Conservation (phyloP, 2,797 vertebrate species). For the Enteromius viviparus region DNA sequence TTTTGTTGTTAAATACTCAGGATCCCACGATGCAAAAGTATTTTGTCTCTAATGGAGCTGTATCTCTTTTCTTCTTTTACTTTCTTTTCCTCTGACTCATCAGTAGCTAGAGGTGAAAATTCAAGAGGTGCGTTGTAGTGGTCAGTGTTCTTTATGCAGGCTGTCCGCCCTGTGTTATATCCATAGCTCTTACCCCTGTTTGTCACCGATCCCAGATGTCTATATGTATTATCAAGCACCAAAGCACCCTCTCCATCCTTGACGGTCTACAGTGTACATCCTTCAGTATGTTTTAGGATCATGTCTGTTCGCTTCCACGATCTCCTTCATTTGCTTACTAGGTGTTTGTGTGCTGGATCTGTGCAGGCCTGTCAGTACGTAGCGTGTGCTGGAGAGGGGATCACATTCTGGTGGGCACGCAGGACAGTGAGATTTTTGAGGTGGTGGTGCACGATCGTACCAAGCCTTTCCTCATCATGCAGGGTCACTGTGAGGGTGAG, state of each 20-base stretch:
- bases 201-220: slow-evolving; percentile 66
- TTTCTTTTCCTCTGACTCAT: slow-evolving; percentile 69
- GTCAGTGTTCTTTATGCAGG: slow-evolving; percentile 60
- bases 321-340: slow-evolving; percentile 4
- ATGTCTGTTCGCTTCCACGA: neutral
- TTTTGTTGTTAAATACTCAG: slow-evolving; percentile 19
- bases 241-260: slow-evolving; percentile 36
- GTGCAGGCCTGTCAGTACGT: slow-evolving; percentile 91
- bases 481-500: slow-evolving; percentile 98
- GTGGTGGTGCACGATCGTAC: slow-evolving; percentile 97
- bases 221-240: slow-evolving; percentile 52
- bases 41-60: slow-evolving; percentile 55
- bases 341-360: slow-evolving; percentile 12
- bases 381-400: slow-evolving; percentile 98
- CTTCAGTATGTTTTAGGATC: slow-evolving; percentile 46
- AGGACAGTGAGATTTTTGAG: slow-evolving; percentile 99
- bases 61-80: slow-evolving; percentile 54
- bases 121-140: slow-evolving; percentile 78
- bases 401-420: slow-evolving; percentile 96
- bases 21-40: slow-evolving; percentile 21
- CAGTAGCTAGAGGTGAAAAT: slow-evolving; percentile 84
- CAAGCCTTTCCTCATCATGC: slow-evolving; percentile 99
- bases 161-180: slow-evolving; percentile 63
- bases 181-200: slow-evolving; percentile 67
- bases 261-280: slow-evolving; percentile 39